A percentile compares a stretch with the other conserved stretches of the same genome.
Evolutionary conservation across 2,113 vertebrate genomes (phyloP).

Genomic region (Ursus arctos): DNA sequence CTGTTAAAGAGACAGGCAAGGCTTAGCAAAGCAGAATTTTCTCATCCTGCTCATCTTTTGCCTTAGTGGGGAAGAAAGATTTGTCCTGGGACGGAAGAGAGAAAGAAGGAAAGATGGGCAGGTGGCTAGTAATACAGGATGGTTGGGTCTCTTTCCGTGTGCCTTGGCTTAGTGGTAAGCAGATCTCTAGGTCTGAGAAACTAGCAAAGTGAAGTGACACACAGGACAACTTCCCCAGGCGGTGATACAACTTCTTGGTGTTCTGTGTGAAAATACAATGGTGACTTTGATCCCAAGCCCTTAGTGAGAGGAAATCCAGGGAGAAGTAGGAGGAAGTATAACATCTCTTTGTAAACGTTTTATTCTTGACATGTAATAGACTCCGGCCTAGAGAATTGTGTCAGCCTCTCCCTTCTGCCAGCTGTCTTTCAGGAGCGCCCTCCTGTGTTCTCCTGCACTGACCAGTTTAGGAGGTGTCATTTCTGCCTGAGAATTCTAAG

Average conservation of each 20-base stretch:
- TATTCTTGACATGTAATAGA: slow-evolving; percentile 29
- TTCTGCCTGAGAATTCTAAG: slow-evolving; percentile 56
- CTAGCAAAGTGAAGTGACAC: slow-evolving; percentile 5
- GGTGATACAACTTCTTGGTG: background rate
- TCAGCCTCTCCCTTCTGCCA: background rate
- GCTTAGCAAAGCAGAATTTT: slow-evolving; percentile 37
- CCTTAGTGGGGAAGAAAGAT: slow-evolving; percentile 44
- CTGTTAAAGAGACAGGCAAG: slow-evolving; percentile 71
- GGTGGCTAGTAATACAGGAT: background rate
- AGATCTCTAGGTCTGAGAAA: background rate
- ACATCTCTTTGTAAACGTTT: slow-evolving; percentile 21
- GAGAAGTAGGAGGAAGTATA: slow-evolving; percentile 32
- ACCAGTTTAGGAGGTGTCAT: slow-evolving; percentile 56
- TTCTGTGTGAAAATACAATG: slow-evolving; percentile 44
- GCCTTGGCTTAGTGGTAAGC: background rate
- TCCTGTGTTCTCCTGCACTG: slow-evolving; percentile 2
- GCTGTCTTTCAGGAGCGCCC: background rate
- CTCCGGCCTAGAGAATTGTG: background rate
- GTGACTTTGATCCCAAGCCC: slow-evolving; percentile 36
- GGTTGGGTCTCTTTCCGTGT: slow-evolving; percentile 41
- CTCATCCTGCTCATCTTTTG: slow-evolving; percentile 61
- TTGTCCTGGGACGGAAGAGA: slow-evolving; percentile 7
- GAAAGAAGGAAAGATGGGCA: background rate
- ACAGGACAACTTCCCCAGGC: background rate
- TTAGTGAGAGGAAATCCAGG: background rate